These are phyloP conservation scores for Disparrhopalites patrizii DNA, from an alignment of 2,888 invertebrate genomes.

Conservation along the genomic window DNA sequence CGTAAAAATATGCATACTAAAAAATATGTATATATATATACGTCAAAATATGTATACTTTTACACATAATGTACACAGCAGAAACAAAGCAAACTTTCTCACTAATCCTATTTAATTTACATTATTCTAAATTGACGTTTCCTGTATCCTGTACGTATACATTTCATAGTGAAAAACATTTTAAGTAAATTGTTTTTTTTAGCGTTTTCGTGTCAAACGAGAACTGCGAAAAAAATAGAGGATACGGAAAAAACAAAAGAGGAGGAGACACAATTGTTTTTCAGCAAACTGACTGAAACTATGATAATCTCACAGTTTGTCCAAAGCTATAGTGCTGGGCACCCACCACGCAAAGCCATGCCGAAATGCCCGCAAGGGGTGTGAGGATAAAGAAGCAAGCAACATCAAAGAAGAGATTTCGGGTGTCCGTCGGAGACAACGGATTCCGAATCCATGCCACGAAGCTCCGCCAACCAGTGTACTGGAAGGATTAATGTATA, in stretches of 20 bases:
- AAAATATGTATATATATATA: no score
- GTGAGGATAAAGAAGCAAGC: slow-evolving; percentile 53
- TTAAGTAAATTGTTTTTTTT: no score
- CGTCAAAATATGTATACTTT: no score
- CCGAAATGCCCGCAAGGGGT: slow-evolving; percentile 52
- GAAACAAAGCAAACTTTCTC: no score
- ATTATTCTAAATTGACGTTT: no score
- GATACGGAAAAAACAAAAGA: neutral
- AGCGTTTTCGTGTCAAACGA: no score
- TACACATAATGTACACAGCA: no score
- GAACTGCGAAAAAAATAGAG: neutral
- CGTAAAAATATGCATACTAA: no score
- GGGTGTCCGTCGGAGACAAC: slow-evolving; percentile 37
- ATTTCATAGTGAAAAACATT: no score
- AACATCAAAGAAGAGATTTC: slow-evolving; percentile 53
- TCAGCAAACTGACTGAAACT: neutral
- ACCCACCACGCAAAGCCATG: slow-evolving; percentile 52
- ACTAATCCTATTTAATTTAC: no score
- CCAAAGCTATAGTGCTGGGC: slow-evolving; percentile 24
- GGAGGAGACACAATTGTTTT: neutral
- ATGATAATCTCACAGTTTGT: slow-evolving; percentile 20
- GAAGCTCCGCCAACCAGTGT: slow-evolving; percentile 37
- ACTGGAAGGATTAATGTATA: slow-evolving; percentile 29
- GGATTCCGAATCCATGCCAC: slow-evolving; percentile 44
- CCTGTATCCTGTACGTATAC: no score